Base-by-base conservation (phyloP, 2,888 invertebrate species). In the Andrena flavipes region DNA sequence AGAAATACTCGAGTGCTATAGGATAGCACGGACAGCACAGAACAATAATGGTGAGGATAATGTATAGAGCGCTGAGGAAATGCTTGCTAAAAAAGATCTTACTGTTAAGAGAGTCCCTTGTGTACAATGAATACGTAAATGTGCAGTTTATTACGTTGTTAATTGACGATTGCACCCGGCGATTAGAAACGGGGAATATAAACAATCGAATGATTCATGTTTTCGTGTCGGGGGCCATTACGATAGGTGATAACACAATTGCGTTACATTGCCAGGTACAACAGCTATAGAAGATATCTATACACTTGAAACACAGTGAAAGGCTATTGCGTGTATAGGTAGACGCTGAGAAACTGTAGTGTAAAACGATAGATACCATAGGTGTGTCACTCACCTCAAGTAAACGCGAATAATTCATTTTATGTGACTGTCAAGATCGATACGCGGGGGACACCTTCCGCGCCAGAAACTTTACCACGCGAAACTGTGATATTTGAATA, bases 351-450 rank as follows among this genome's bases (percentile, higher is more conserved):
- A 69, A 64, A 68, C 75, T 68, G 65, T 1, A 67, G 35, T 4
- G 10, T 62, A 69, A 20, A 59, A 8, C 60, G 10, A 60, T 8
- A 4, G 7, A 29, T 54, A 65, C 10, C 6, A 23, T 33, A 29
- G 20, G 8, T 20, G 76, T 80, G 72, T 84, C 72, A 84, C 51
- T 80, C 65, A 75, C 77, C 72, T 49, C 71, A 29, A 67, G 48
- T 54, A 20, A 35, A 51, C 56, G 7, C 83, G 64, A 76, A 84
- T 72, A 65, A 72, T 81, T 77, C 64, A 77, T 71, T 76, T 83
- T 62, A 56, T 23, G 26, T 26, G 42, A 42, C 2, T 30, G 10
- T 33, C 42, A 20, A 48, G 60, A 84, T 78, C 77, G 59, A 84
- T 84, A 82, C 26, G 33, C 0, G 42, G 42, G 0, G n/a, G n/a